Base-by-base conservation (phyloP, 2,113 vertebrate species). In the Myodes glareolus region DNA sequence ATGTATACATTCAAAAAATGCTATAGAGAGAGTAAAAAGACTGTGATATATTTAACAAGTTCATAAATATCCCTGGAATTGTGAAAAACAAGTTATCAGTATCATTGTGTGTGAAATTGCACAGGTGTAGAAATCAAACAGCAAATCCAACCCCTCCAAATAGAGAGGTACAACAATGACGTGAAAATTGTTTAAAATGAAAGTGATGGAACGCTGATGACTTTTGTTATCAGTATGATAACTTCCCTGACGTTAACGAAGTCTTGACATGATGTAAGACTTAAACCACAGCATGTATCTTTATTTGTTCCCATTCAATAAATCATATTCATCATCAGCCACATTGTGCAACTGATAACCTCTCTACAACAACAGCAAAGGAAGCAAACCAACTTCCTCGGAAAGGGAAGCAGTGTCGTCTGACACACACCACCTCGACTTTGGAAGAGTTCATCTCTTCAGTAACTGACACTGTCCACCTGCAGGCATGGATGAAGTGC, bases 21-120 rank as follows among this genome's bases (percentile, higher is more conserved):
- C 50, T 58, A 3, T 4, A 5, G 9, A 39, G 10, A 94, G 52
- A 95, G 50, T 81, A 78, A 92, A 76, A 88, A 93, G 31, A 86
- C 86, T 47, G 78, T 68, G 88, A 65, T 90, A 80, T 85, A 93
- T 90, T 65, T 97, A 65, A 77, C 80, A 94, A 96, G 94, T 93
- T 81, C 92, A 92, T 94, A 95, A 97, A 63, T 52, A 88, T 14
- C 25, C 6, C 42, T 47, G 55, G 25, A 96, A 88, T 94, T 95
- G 80, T 86, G 85, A 95, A 76, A 95, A 97, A 87, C 70, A 95
- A 90, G 94, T 92, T 65, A 94, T 84, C 77, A 89, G 81, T 72
- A 75, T 84, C 23, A 85, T 93, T 97, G 92, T 88, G 25, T 45
- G 47, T 92, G 88, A 95, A 94, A 94, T 78, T 88, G 13, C 94